Evolutionary conservation across 2,888 invertebrate genomes (phyloP), one percentile per base, ranked within the genome.

Genomic region (Minunthozetes semirufus): DNA sequence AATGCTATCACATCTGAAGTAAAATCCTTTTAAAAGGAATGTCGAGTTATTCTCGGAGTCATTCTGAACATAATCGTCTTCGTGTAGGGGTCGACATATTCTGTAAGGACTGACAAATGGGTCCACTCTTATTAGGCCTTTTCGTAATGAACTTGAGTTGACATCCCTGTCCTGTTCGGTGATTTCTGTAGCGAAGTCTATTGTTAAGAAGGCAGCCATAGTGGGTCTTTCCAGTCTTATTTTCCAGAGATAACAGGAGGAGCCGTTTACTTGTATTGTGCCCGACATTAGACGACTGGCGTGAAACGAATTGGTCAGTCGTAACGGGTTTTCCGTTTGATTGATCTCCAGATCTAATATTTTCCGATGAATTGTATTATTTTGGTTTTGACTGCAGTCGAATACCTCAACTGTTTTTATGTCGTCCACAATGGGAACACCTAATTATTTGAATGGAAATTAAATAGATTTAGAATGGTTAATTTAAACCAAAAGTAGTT

Each of bases 181-280:
- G 4, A 70, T 2, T 70, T 70, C 19, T 25, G 70, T 70, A 2
- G 70, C 70, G 22, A 70, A 70, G 27, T 70, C 70, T 25, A 70
- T 1, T 1, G 48, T 25, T 1, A 70, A 22, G 70, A 70, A 70
- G 13, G 70, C 22, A 13, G 46, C 15, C 42, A 70, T 48, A 17
- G 70, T 11, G 4, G 46, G 70, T 6, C 46, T 70, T 22, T 46
- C 46, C 6, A 70, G 13, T 27, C 11, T 70, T 0, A 70, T 9
- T 70, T 70, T 46, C 70, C 70, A 70, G 6, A 46, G 38, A 70
- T 70, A 70, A 70, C 70, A 70, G 5, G 42, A 8, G 1, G 70
- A 48, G 1, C 70, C 70, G 48, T 70, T 25, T 0, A 70, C 70
- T 11, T 8, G 8, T 9, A 70, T 70, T 0, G 70, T 46, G 1